Evolutionary conservation across 2,113 vertebrate species (phyloP).

Genomic region (Pholis gunnellus): DNA sequence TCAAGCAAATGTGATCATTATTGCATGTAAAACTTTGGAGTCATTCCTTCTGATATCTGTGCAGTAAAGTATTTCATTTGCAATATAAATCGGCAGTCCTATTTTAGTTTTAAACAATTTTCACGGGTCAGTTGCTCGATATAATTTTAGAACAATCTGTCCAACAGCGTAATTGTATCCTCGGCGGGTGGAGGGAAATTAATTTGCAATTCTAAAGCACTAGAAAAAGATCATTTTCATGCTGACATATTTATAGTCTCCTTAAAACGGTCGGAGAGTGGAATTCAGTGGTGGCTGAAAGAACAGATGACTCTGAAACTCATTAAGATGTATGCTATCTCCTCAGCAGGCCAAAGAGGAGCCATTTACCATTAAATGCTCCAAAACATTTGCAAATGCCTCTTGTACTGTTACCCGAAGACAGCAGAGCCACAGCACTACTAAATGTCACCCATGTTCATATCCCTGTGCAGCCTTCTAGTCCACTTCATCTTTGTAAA

Average conservation of each 20-base stretch:
- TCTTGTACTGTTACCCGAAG: constrained; percentile 37
- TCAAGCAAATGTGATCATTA: constrained; percentile 18
- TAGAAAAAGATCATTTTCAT: constrained; percentile 61
- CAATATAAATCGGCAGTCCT: constrained; percentile 30
- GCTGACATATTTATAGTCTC: constrained; percentile 74
- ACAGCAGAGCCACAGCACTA: not conserved
- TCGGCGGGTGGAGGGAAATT: constrained; percentile 33
- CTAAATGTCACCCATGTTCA: constrained; percentile 43
- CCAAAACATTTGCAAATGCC: constrained; percentile 36
- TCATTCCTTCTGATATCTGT: not conserved
- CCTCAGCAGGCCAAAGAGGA: constrained; percentile 20
- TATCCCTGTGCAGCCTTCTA: constrained; percentile 31
- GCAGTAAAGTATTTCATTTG: constrained; percentile 25
- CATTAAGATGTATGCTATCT: constrained; percentile 63
- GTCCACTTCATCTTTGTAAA: constrained; percentile 53
- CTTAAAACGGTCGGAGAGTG: constrained; percentile 59
- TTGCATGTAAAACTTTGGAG: not conserved
- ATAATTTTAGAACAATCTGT: constrained; percentile 30
- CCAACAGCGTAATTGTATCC: constrained; percentile 48
- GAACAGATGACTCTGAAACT: constrained; percentile 63
- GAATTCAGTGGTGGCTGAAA: constrained; percentile 51
- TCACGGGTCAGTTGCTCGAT: constrained; percentile 42
- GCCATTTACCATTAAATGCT: constrained; percentile 14
- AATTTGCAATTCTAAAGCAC: constrained; percentile 56
- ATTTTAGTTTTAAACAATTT: constrained; percentile 44